Evolutionary conservation across 1,140 invertebrate genomes (phyloP).

Genomic region (Sitophilus oryzae): DNA sequence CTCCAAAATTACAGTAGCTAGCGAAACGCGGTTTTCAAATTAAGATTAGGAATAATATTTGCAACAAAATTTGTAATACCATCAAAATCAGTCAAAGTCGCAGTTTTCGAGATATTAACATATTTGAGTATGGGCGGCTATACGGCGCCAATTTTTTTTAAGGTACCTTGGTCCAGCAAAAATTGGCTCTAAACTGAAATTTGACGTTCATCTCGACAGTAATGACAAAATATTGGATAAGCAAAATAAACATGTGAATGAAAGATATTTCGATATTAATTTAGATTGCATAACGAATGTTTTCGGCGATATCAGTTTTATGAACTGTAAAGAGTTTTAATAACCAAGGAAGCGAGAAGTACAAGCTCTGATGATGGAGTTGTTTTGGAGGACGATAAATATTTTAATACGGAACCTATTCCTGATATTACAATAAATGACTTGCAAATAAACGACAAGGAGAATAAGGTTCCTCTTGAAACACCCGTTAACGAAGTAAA

Average conservation of each 20-base stretch:
- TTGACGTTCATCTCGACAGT: constrained; percentile 24
- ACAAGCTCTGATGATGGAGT: constrained; percentile 9
- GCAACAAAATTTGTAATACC: too few species aligned
- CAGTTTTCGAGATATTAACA: too few species aligned
- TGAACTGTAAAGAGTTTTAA: constrained; percentile 17
- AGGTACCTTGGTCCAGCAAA: constrained; percentile 46
- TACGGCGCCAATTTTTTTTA: constrained; percentile 26
- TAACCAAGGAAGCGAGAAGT: constrained; percentile 3
- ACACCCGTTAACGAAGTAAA: constrained; percentile 6
- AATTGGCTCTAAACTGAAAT: constrained; percentile 25
- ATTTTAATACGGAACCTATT: background rate
- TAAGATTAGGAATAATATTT: too few species aligned
- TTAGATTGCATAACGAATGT: constrained; percentile 18
- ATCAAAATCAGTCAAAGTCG: too few species aligned
- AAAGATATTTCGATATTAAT: constrained; percentile 20
- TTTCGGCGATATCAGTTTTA: constrained; percentile 6
- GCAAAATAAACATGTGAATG: constrained; percentile 5
- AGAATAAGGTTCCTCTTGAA: background rate
- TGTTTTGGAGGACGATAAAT: constrained; percentile 1
- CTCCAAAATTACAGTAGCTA: too few species aligned
- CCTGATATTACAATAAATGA: constrained; percentile 7
- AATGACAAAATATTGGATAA: constrained; percentile 14
- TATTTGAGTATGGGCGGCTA: too few species aligned
- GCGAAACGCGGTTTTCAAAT: too few species aligned
- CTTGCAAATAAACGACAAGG: background rate